These are phyloP conservation scores for Flexamia atlantica DNA, from an alignment of 2,888 invertebrate genomes.

Conservation along the genomic window DNA sequence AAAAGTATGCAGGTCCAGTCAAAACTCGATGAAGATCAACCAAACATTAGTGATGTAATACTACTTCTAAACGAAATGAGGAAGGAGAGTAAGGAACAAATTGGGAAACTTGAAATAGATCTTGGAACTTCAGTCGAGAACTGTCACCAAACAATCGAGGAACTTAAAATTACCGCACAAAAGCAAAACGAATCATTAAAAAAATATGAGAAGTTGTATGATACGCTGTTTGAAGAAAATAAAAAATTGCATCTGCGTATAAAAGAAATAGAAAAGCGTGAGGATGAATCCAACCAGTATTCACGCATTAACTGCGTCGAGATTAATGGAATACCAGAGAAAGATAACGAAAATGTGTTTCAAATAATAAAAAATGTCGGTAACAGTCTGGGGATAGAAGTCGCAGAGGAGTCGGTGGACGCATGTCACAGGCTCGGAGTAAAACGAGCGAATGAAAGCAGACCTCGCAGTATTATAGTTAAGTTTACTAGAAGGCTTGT, in stretches of 20 bases:
- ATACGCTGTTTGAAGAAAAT: constrained; percentile 3
- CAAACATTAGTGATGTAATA: constrained; percentile 32
- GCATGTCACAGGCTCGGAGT: background rate
- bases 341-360: constrained; percentile 39
- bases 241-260: background rate
- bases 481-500: constrained; percentile 29
- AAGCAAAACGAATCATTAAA: constrained; percentile 27
- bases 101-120: constrained; percentile 20
- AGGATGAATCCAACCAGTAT: constrained; percentile 42
- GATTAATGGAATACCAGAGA: constrained; percentile 38
- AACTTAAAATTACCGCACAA: constrained; percentile 15
- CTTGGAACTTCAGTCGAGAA: constrained; percentile 38
- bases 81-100: constrained; percentile 22
- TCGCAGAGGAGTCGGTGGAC: constrained; percentile 6
- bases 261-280: constrained; percentile 9
- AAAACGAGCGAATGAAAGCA: background rate
- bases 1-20: constrained; percentile 27
- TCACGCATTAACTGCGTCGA: constrained; percentile 36
- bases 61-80: constrained; percentile 23
- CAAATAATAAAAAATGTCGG: constrained; percentile 41
- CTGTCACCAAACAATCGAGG: constrained; percentile 46
- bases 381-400: background rate
- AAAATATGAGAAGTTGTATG: constrained; percentile 14
- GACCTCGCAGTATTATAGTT: constrained; percentile 29
- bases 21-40: constrained; percentile 24